A percentile compares a stretch with the other conserved stretches of the same genome.
Evolutionary conservation across 2,888 invertebrate species (phyloP).

Genomic region (Argynnis bischoffii): DNA sequence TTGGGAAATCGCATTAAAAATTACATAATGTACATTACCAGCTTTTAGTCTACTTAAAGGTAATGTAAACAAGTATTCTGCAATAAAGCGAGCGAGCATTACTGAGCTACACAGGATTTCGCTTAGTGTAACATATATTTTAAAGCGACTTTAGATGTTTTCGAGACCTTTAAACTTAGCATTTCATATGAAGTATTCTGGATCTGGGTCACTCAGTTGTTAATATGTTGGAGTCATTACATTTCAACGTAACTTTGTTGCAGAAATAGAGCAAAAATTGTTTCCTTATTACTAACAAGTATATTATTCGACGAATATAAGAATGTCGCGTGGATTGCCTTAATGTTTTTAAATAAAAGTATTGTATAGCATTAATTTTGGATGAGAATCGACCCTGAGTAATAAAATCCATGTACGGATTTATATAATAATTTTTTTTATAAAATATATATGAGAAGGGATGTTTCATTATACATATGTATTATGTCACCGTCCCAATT

Average conservation of each 20-base stretch:
- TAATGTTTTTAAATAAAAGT: no score
- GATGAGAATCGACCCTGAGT: no score
- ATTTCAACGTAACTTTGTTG: not conserved
- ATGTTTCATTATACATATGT: no score
- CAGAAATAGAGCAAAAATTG: not conserved
- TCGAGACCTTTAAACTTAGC: conserved; percentile 49
- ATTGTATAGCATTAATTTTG: no score
- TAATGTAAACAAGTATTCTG: conserved; percentile 36
- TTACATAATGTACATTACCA: conserved; percentile 35
- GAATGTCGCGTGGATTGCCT: no score
- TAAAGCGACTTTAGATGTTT: conserved; percentile 49
- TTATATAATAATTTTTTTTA: no score
- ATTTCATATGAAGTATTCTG: conserved; percentile 31
- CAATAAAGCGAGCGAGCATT: conserved; percentile 36
- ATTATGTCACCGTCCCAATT: no score
- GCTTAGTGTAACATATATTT: conserved; percentile 49
- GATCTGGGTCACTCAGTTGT: conserved; percentile 36
- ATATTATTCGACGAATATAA: not conserved
- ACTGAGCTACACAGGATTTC: conserved; percentile 49
- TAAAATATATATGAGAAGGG: no score
- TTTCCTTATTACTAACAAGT: not conserved
- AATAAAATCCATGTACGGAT: no score
- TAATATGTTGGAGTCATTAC: conserved; percentile 21
- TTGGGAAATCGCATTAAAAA: conserved; percentile 35
- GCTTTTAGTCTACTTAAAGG: conserved; percentile 34